These are phyloP conservation scores for Corvus hawaiiensis DNA, from an alignment of 2,113 vertebrate species.

Conservation along the genomic window DNA sequence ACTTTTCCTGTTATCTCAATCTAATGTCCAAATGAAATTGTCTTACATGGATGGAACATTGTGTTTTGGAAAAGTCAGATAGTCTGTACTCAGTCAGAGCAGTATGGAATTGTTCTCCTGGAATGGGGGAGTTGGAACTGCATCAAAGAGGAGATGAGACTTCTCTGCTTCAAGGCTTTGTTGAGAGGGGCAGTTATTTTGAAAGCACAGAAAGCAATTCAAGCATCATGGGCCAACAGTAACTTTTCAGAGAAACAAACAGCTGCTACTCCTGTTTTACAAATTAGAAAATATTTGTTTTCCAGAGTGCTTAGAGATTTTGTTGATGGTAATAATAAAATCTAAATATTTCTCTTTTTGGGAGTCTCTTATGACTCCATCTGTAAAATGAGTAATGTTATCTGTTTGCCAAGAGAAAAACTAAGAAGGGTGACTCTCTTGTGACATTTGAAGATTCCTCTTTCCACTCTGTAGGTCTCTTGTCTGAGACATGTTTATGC, in stretches of 20 bases:
- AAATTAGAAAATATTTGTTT: background rate
- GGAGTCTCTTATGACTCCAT: background rate
- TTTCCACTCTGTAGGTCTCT: background rate
- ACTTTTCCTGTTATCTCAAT: background rate
- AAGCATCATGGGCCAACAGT: background rate
- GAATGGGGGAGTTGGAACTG: background rate
- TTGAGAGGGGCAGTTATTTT: background rate
- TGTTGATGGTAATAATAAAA: conserved; percentile 6
- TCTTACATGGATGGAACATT: background rate
- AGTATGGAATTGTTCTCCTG: background rate
- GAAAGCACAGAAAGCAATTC: background rate
- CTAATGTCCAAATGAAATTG: background rate
- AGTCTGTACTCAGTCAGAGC: background rate
- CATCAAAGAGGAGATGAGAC: conserved; percentile 18
- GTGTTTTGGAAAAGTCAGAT: background rate
- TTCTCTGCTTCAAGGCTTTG: background rate
- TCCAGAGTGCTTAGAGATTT: background rate
- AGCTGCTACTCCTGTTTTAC: conserved; percentile 7
- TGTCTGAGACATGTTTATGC: background rate
- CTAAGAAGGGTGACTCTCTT: background rate
- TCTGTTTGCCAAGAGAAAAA: background rate
- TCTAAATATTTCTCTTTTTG: background rate
- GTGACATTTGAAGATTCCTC: background rate
- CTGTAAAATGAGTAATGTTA: background rate
- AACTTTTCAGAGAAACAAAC: conserved; percentile 8